Evolutionary conservation across 2,113 vertebrate species (phyloP), one percentile per base, ranked within the genome.

Genomic region (Cinclus cinclus): DNA sequence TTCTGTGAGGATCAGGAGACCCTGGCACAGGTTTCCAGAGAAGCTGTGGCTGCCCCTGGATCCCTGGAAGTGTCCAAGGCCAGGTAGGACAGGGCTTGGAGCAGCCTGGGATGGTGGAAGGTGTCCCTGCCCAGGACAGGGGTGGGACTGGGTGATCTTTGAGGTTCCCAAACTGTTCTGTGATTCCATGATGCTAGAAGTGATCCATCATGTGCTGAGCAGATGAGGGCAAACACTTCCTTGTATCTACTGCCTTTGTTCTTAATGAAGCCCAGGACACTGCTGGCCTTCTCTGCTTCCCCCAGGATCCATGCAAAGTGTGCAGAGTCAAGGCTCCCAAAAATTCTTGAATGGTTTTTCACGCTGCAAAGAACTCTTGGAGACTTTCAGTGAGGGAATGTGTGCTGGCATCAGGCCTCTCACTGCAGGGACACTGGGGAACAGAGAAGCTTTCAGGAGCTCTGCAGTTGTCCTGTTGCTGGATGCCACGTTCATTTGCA

Each of bases 21-120:
- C 9, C 17, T 49, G 41, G 55, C 30, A 75, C 53, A 47, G 24
- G 1, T 75, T 4, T 4, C 24, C 47, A 41, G 24, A 55, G 39
- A 1, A 68, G 39, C 55, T 76, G 62, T 18, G 87, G n/a, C 7
- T 60, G 46, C 13, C n/a, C 24, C 53, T 75, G 82, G 50, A 68
- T 55, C 70, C 39, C 46, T 68, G 78, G 14, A 1, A 47, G 6
- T 49, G 47, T 2, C 63, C 70, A 62, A 90, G n/a, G 30, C 14
- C 30, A 49, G 47, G 21, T 0, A 83, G 87, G 76, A 50, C 0
- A 0, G 27, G 35, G 13, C 2, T 67, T 24, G 23, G 78, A 55
- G 16, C 11, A 41, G 0, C 2, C 30, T 55, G 70, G 71, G 11
- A 5, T 0, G 1, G 8, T 31, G 47, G 14, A 3, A 69, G 11